Base-by-base conservation (phyloP, 2,888 invertebrate genomes). In the Drosophila algonquin region DNA sequence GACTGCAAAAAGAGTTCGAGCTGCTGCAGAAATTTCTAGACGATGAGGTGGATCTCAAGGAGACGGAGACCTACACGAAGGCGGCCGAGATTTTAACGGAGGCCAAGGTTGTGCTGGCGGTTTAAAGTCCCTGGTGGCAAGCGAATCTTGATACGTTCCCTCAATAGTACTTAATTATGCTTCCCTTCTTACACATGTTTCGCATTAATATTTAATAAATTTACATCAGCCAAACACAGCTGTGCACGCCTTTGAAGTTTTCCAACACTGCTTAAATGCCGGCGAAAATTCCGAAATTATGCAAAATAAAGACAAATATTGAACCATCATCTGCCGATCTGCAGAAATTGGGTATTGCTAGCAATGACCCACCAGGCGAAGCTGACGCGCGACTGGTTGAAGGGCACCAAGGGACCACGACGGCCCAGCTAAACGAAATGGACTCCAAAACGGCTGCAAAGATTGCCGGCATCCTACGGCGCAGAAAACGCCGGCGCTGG, bases 31-130 rank as follows among this genome's bases (percentile, higher is more conserved):
- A 93, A 54, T 94, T 95, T 59, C 90, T 97, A 65, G 94, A 95
- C 67, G 94, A 94, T 2, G 97, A 97, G 90, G 93, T 94, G 89
- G 97, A 97, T 89, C 93, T 97, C n/a, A 94, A 95, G 89, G 95
- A 95, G 75, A 92, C 94, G 18, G 95, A 95, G 87, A 96, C 96
- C 69, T 98, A 95, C 86, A 90, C 92, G 32, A 93, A 94, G 9
- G 98, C 98, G 0, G 89, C 94, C 70, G 93, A 94, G 91, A 93
- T 95, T 14, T 91, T 97, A 4, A 94, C 94, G 80, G 96, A 95
- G 68, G 95, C 95, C 1, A 94, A 95, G 83, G 82, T 90, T n/a
- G 81, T 88, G 2, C 32, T 90, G 5, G 60, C 75, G 30, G 24
- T 45, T 3, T 75, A 71, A 74, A 24, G 9, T 8, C 46, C 18